These are phyloP conservation scores for Pteria penguin DNA, from an alignment of 2,888 invertebrate genomes.

Conservation along the genomic window DNA sequence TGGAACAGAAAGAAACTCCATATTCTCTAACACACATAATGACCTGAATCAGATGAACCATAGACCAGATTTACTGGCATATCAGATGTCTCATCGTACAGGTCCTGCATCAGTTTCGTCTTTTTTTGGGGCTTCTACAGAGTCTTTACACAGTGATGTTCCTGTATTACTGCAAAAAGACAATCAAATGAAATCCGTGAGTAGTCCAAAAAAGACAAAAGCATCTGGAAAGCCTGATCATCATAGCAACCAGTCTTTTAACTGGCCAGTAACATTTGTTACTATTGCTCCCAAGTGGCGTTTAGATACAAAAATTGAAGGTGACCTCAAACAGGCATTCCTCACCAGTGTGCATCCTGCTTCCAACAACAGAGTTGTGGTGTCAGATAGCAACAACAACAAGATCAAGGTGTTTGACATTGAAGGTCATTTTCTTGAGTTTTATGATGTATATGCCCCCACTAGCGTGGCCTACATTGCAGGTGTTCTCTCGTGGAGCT, in stretches of 20 bases:
- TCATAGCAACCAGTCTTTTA: not conserved
- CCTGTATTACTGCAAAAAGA: not conserved
- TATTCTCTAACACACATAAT: not conserved
- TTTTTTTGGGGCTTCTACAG: not conserved
- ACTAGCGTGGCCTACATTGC: slow-evolving; percentile 22
- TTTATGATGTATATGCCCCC: slow-evolving; percentile 16
- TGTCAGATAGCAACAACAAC: slow-evolving; percentile 50
- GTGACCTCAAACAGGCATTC: slow-evolving; percentile 24
- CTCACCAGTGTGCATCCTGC: slow-evolving; percentile 25
- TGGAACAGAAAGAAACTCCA: not conserved
- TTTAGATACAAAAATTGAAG: slow-evolving; percentile 26
- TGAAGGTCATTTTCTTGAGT: slow-evolving; percentile 46
- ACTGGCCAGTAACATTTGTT: slow-evolving; percentile 6
- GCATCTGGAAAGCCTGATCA: not conserved
- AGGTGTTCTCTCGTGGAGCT: slow-evolving; percentile 19
- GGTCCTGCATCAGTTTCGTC: not conserved
- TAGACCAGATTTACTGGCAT: not conserved
- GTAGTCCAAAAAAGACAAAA: not conserved
- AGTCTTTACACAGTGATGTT: not conserved
- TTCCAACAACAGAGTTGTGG: slow-evolving; percentile 37
- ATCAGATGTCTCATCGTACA: not conserved
- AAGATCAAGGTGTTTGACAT: slow-evolving; percentile 50
- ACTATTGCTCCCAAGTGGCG: slow-evolving; percentile 35
- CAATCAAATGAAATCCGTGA: not conserved
- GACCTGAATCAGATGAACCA: not conserved